Base-by-base conservation (phyloP, 1,140 invertebrate genomes). In the Acromyrmex echinatior region DNA sequence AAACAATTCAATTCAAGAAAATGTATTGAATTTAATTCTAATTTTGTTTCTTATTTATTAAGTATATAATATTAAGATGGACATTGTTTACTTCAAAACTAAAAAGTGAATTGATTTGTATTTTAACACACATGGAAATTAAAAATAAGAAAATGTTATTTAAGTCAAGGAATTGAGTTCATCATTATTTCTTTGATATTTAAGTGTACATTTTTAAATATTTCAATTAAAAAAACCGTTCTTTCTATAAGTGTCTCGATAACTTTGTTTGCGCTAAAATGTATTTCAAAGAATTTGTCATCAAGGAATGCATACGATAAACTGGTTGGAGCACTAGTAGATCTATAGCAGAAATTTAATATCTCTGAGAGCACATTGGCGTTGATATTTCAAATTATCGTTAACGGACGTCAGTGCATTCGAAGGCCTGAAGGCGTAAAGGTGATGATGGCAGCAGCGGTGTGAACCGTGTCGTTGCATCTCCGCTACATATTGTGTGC, bases 401-500 rank as follows among this genome's bases (percentile, higher is more conserved):
- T 70, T 70, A 80, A 56, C 78, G 60, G 28, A 68, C 21, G 78
- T 80, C 49, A 35, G 65, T 18, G 31, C 25, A 79, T 66, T 79
- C 45, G 45, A 45, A 45, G 39, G 45, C 31, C 6, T 18, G 51
- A 71, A 87, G 68, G 84, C 78, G 85, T 89, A 90, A 90, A 78
- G 86, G 84, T 49, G 77, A 90, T 58, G 88, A 90, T 58, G 88
- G 51, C 12, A 53, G 51, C 70, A 53, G 51, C 70, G 31, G 87
- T 21, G 65, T 60, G 86, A 87, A 74, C 18, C 80, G n/a, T 76
- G 70, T 76, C 70, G 39, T 86, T 90, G 86, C 77, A 68, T 63
- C 28, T 60, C 58, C 49, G 49, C 63, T 65, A 14, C 31, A 73
- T 78, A 87, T 87, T 87, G 84, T 90, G 77, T 74, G 74, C 87